Evolutionary conservation across 2,888 invertebrate genomes (phyloP), one percentile per base, ranked within the genome.

Genomic region (Caradrina clavipalpis): DNA sequence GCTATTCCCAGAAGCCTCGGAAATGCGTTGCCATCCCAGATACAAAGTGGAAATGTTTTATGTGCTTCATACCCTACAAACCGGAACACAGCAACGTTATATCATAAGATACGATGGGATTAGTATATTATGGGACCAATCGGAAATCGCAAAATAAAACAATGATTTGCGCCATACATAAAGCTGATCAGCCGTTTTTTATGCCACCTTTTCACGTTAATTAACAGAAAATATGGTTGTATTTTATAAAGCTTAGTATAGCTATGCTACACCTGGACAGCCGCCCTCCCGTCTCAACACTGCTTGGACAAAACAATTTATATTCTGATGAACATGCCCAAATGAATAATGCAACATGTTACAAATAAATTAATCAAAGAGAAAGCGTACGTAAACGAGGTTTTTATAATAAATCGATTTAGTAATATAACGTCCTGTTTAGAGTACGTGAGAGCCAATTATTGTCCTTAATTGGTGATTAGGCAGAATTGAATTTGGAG

Each of bases 281-380:
- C 50, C 5, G 45, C n/a, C 55, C 50, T 65, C 15, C 2, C 8
- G 0, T 54, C 55, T 26, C 56, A 73, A 73, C 58, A 68, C 54
- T 55, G 60, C 76, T 75, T 72, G 76, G 74, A 83, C 85, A 74
- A 78, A 80, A 80, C 85, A 78, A 83, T 83, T 83, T 76, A 83
- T 84, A 83, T 83, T 83, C 80, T 76, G 80, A 82, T 82, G 85
- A 82, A 84, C 83, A 75, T 61, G 69, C 74, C 66, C 70, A 69
- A 64, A 84, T 83, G 85, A 84, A 83, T 83, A 80, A 82, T 84
- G 73, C 78, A 83, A 69, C 56, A 78, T 78, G 80, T 80, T 82
- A 73, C 85, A 80, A 68, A 83, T 80, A 80, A 73, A 73, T 76
- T 82, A 79, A 82, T 82, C 76, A 82, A 76, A 81, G 39, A 59